Conservation (phyloP, 2,888 invertebrate genomes). For the Trileptium ribeirensis region DNA sequence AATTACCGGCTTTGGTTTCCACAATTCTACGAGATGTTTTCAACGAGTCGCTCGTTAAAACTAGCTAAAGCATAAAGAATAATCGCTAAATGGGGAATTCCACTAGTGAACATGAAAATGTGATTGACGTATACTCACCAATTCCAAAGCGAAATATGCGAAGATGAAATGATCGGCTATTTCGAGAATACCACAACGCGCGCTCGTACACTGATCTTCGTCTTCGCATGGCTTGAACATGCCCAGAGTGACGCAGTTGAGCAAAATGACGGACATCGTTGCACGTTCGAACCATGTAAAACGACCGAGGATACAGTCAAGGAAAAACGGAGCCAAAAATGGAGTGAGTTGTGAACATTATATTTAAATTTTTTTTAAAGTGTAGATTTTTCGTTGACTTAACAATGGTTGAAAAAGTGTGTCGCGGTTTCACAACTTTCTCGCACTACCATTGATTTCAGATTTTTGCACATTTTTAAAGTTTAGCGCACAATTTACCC, state of each 20-base stretch:
- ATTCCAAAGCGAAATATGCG: slow-evolving; percentile 82
- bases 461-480: no score
- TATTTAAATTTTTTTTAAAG: background rate
- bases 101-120: no score
- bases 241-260: slow-evolving; percentile 96
- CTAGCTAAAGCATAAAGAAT: no score
- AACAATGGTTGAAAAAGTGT: no score
- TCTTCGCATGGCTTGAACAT: slow-evolving; percentile 96
- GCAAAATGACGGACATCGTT: slow-evolving; percentile 92
- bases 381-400: background rate
- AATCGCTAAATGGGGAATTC: no score
- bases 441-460: no score
- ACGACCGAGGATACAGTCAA: slow-evolving; percentile 50
- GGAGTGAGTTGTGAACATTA: background rate
- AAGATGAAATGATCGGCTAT: slow-evolving; percentile 97
- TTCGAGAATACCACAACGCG: slow-evolving; percentile 59
- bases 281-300: slow-evolving; percentile 93
- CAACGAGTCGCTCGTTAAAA: no score
- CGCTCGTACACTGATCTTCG: slow-evolving; percentile 68
- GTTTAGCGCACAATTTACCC: no score
- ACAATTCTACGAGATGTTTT: no score
- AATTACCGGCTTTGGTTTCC: no score
- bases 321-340: no score
- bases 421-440: no score
- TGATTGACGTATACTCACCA: slow-evolving; percentile 60